Conservation (phyloP, 2,888 invertebrate species). For the Eupithecia vulgata region DNA sequence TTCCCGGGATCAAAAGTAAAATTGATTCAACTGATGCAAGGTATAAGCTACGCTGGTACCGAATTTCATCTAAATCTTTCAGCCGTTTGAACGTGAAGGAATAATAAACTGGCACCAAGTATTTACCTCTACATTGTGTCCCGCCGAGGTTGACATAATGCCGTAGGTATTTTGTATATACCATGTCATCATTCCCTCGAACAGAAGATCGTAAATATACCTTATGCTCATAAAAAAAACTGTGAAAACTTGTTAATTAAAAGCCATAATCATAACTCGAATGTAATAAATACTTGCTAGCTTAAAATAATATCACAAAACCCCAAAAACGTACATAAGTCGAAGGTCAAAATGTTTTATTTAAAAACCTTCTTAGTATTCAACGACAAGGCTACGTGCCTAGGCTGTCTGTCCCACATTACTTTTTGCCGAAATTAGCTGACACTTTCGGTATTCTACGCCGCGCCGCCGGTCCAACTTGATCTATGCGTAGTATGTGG, state of each 20-base stretch:
- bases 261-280: not conserved
- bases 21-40: no score
- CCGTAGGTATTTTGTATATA: no score
- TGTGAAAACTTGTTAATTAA: not conserved
- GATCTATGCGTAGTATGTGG: slow-evolving; percentile 34
- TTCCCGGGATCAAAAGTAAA: no score
- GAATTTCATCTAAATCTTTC: no score
- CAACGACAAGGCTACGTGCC: slow-evolving; percentile 9
- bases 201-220: not conserved
- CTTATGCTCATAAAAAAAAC: not conserved
- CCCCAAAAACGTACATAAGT: not conserved
- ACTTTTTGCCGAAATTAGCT: slow-evolving; percentile 29
- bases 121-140: no score
- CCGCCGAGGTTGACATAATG: no score
- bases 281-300: not conserved
- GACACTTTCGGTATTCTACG: slow-evolving; percentile 31
- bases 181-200: no score
- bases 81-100: no score
- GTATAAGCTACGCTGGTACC: no score
- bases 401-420: slow-evolving; percentile 20
- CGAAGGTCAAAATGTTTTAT: not conserved
- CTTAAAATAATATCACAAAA: not conserved
- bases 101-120: no score
- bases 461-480: slow-evolving; percentile 27
- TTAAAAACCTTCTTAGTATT: slow-evolving; percentile 14